phyloP scores from a whole-genome alignment of 2,888 invertebrate genomes.

The Cryptocephalus moraei region DNA sequence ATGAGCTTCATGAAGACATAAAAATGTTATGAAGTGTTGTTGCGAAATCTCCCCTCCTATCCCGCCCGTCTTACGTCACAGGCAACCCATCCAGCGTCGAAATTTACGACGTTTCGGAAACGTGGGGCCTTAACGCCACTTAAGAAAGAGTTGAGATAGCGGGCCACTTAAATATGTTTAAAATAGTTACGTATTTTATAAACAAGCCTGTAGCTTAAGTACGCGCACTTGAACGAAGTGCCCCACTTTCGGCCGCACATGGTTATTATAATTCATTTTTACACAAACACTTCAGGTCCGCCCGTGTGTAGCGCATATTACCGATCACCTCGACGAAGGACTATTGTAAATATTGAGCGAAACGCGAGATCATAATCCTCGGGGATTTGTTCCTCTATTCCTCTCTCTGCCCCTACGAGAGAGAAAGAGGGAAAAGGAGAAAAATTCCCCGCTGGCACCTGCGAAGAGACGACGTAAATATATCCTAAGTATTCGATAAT shows the following conservation, averaged over 20 bases:
- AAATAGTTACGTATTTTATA: conserved; percentile 30
- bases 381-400: neutral
- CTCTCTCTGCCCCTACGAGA: neutral
- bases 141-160: conserved; percentile 19
- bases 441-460: conserved; percentile 10
- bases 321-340: conserved; percentile 23
- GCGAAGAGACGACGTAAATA: neutral
- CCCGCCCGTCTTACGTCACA: too few relatives aligned
- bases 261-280: conserved; percentile 30
- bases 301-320: conserved; percentile 13
- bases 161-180: conserved; percentile 28
- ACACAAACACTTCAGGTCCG: conserved; percentile 23
- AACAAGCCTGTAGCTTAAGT: conserved; percentile 28
- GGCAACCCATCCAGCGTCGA: too few relatives aligned
- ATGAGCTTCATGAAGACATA: too few relatives aligned
- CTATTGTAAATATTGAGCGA: conserved; percentile 17
- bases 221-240: conserved; percentile 30
- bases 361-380: conserved; percentile 9
- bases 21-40: too few relatives aligned
- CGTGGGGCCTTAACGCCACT: conserved; percentile 7
- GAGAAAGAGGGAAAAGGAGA: too few relatives aligned
- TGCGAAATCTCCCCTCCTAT: too few relatives aligned
- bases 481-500: conserved; percentile 1
- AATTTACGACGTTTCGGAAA: neutral
- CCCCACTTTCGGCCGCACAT: conserved; percentile 28